Base-by-base conservation (phyloP, 2,888 invertebrate species). In the Protodeltote pygarga region DNA sequence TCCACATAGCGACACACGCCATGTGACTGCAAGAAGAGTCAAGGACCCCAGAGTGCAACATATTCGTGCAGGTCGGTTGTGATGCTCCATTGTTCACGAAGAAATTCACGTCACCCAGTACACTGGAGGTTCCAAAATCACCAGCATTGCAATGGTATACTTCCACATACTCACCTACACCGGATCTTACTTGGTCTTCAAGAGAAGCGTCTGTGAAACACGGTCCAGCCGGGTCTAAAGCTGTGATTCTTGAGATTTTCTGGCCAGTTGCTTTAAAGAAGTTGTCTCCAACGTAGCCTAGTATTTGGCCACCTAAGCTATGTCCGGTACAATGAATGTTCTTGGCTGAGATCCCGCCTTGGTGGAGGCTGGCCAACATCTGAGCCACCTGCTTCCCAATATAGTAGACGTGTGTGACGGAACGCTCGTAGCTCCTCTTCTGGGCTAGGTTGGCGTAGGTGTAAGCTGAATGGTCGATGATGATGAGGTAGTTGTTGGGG, bases 131-230 rank as follows among this genome's bases (percentile, higher is more conserved):
- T 2, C 93, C 93, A 2, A 93, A 70, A 0, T 82, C 84, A n/a
- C 93, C 94, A 42, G 92, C 91, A 57, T 93, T 93, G 20, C 94
- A 94, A 68, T 94, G 94, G 52, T 94, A 89, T 0, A 93, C 89
- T 70, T 94, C 94, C 0, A 94, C 94, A 66, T 93, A 93, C 1
- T 88, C 81, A 0, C 94, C 94, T 19, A 94, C 92, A 5, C 89
- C 88, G 14, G 89, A 82, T 37, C 93, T 85, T 0, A 94, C 74
- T 61, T 93, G 88, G 15, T 92, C 84, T 33, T 87, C 71, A 1
- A 83, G 76, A 0, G 77, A 62, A 41, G 83, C 85, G 17, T 85
- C 82, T 0, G 84, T 77, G 47, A 87, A 91, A 42, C 89, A 90
- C 2, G 89, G 89, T 0, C 89, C 88, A 29, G 89, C 89, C 1